Evolutionary conservation across 64 coral and sea anemone species (phyloP), one percentile per base, ranked within the genome.

Genomic region (Cladopsammia gracilis): DNA sequence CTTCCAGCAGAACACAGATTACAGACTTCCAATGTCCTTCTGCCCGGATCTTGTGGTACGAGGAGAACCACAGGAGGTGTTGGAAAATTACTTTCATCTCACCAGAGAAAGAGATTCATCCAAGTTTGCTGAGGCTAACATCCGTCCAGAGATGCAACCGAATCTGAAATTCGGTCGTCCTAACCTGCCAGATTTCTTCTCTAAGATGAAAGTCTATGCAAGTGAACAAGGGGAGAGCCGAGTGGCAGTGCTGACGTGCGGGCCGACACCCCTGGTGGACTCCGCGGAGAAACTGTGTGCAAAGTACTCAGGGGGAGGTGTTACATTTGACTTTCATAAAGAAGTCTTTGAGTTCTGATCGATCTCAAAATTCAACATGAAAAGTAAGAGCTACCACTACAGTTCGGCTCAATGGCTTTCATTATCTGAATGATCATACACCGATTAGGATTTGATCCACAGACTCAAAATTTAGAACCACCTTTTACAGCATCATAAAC

Each of bases 261-360:
- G 93, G 8, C 93, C 93, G 14, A 71, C 88, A 14, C 44, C 70
- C 9, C 50, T 95, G 61, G 67, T 95, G 65, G 72, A 95, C 78
- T 58, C 44, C 24, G 79, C 90, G 7, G 76, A 95, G 57, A 86
- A 95, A 58, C 71, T 95, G 71, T 95, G 93, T 49, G 78, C 85
- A 16, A 64, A 79, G 49, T 54, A 86, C 64, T 95, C 93, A 43
- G 57, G 68, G 58, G 93, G 79, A 19, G 93, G 72, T 7, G 60
- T 95, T 6, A 90, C 62, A 4, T 95, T 95, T 90, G 93, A 95
- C 52, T 95, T 95, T 25, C 93, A 95, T 26, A 95, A 95, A 78
- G 93, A 95, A 57, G 81, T 95, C 8, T 95, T 95, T 48, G 93
- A 95, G 44, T 95, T 95, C 62, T 95, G 77, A 86, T 10, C 66